These are phyloP conservation scores for Muschampia plurimacula DNA, from an alignment of 2,888 invertebrate species.

Conservation along the genomic window DNA sequence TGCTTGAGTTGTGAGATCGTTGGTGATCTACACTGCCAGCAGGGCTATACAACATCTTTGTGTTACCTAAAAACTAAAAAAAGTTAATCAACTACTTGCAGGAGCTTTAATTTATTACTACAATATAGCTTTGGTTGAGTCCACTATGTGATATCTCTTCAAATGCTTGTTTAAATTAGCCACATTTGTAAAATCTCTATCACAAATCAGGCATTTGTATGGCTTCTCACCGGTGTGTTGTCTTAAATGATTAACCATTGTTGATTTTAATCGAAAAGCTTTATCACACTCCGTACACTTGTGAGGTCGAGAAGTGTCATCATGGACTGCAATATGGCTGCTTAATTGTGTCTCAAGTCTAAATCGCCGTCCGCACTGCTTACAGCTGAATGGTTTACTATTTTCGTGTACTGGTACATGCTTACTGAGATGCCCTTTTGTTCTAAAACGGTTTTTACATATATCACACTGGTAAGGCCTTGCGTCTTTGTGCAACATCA, in stretches of 20 bases:
- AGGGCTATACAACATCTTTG: too few relatives aligned
- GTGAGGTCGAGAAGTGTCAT: not conserved
- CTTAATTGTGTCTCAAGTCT: not conserved
- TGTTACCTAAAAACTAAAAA: too few relatives aligned
- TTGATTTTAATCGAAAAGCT: not conserved
- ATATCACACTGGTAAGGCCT: conserved; percentile 1
- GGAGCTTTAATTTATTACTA: too few relatives aligned
- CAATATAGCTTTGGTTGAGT: not conserved
- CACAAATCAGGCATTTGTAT: not conserved
- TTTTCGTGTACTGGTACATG: not conserved
- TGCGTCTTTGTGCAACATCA: not conserved
- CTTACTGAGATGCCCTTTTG: not conserved
- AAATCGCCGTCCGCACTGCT: not conserved
- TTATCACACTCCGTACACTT: not conserved
- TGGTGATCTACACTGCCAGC: too few relatives aligned
- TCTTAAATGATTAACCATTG: not conserved
- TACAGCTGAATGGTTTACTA: not conserved
- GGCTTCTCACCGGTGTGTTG: not conserved
- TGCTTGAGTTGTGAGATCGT: too few relatives aligned
- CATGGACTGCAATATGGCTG: not conserved
- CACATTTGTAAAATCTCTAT: not conserved
- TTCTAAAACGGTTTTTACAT: not conserved
- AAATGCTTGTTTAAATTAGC: not conserved
- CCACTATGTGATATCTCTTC: not conserved
- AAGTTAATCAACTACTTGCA: too few relatives aligned